phyloP scores from a whole-genome alignment of 2,888 invertebrate genomes.

The Drosophila macrothrix region DNA sequence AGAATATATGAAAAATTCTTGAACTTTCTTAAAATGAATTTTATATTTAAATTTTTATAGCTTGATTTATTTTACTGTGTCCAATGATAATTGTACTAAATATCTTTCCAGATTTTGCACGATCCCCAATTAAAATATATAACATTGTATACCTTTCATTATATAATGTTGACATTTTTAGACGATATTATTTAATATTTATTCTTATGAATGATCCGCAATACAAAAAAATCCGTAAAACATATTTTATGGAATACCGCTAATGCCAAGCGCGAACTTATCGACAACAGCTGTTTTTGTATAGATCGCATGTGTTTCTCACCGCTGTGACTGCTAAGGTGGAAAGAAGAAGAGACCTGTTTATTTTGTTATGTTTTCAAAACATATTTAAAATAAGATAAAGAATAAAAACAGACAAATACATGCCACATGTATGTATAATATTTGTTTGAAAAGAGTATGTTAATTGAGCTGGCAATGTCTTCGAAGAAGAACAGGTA shows the following conservation, averaged over 20 bases:
- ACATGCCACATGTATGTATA: constrained; percentile 6
- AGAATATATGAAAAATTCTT: background rate
- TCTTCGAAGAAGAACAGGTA: constrained; percentile 68
- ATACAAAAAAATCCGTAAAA: background rate
- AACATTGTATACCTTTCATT: background rate
- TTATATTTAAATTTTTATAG: background rate
- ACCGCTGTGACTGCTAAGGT: constrained; percentile 18
- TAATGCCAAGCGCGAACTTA: constrained; percentile 6
- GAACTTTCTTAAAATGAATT: background rate
- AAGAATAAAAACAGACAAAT: background rate
- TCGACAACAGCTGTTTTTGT: constrained; percentile 26
- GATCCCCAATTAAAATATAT: background rate
- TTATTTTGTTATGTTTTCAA: constrained; percentile 21
- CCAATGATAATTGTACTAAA: background rate
- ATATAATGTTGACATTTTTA: background rate
- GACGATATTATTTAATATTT: background rate
- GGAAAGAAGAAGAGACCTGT: constrained; percentile 23
- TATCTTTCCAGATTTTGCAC: background rate
- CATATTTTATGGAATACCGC: background rate
- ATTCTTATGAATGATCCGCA: background rate
- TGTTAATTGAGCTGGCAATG: constrained; percentile 56
- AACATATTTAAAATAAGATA: background rate
- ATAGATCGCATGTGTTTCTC: constrained; percentile 3
- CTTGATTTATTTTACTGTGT: background rate
- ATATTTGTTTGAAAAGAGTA: constrained; percentile 11